Base-by-base conservation (phyloP, 2,113 vertebrate genomes). In the Varanus komodoensis region DNA sequence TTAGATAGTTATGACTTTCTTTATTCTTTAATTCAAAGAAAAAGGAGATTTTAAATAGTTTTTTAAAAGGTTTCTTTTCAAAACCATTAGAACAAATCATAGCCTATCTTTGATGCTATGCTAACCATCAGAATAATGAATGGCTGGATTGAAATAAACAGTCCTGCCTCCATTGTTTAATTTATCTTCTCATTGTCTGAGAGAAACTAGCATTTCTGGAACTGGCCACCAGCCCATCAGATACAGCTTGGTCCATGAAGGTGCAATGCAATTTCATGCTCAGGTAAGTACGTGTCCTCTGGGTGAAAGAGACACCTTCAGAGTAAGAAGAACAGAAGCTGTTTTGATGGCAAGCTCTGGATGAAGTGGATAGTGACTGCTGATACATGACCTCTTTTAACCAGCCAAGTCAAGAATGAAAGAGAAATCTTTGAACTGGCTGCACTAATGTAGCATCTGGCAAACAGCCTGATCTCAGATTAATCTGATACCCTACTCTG, bases 361-460 rank as follows among this genome's bases (percentile, higher is more conserved):
- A 92, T 92, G 82, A 82, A 27, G 67, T 21, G 17, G 83, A 92
- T 91, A 93, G 90, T 78, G 82, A 91, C 84, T 92, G 92, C 92
- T 94, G 93, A 91, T 93, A 95, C 92, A 93, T 89, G 75, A 91
- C 87, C 84, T 93, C 94, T 91, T 82, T 93, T 96, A 95, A 80
- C 89, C 87, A 93, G 89, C 89, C 90, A 71, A 92, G 87, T 85
- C 95, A 95, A 94, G 83, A 93, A 81, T 89, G 94, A 94, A 95
- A 93, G 93, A 91, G 92, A 96, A 96, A 95, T 95, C 95, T 95
- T 93, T 82, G 89, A 91, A 57, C 87, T 92, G 78, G n/a, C 89
- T 25, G 87, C 81, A 57, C 96, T 96, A 97, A 97, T 95, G 96
- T 77, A 96, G 94, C 89, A 89, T 84, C 96, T 98, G 98, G 98